Evolutionary conservation across 2,113 vertebrate genomes (phyloP).

Genomic region (Pelecanoides urinatrix): DNA sequence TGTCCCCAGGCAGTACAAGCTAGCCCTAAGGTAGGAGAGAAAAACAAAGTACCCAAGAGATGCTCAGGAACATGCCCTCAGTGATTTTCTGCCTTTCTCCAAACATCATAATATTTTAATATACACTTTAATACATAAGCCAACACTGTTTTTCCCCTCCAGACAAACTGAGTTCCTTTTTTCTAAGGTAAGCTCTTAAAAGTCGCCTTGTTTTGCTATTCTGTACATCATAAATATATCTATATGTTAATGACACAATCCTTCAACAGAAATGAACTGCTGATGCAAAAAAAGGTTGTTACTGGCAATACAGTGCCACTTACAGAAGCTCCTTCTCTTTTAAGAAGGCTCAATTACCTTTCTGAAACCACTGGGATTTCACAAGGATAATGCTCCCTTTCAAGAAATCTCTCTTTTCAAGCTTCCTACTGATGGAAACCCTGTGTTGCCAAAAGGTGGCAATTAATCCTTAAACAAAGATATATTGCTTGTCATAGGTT

Average conservation of each 20-base stretch:
- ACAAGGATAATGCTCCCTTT: neutral
- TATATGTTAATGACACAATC: neutral
- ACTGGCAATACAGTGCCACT: neutral
- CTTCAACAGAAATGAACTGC: neutral
- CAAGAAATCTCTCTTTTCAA: neutral
- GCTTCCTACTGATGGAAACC: neutral
- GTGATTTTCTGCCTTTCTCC: neutral
- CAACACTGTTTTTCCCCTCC: neutral
- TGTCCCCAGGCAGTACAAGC: neutral
- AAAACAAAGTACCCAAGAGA: neutral
- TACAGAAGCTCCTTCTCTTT: neutral
- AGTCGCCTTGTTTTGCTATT: neutral
- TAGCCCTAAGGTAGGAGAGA: neutral
- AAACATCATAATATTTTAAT: neutral
- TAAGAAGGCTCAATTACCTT: neutral
- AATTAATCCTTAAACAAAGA: slow-evolving; percentile 22
- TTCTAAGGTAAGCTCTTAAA: neutral
- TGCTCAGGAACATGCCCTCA: neutral
- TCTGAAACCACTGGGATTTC: neutral
- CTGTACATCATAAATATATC: neutral
- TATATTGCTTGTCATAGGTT: neutral
- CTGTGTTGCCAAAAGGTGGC: neutral
- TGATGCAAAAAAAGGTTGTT: neutral
- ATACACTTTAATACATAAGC: neutral
- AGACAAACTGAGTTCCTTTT: neutral